Evolutionary conservation across 2,888 invertebrate species (phyloP).

Genomic region (Ceriagrion tenellum): DNA sequence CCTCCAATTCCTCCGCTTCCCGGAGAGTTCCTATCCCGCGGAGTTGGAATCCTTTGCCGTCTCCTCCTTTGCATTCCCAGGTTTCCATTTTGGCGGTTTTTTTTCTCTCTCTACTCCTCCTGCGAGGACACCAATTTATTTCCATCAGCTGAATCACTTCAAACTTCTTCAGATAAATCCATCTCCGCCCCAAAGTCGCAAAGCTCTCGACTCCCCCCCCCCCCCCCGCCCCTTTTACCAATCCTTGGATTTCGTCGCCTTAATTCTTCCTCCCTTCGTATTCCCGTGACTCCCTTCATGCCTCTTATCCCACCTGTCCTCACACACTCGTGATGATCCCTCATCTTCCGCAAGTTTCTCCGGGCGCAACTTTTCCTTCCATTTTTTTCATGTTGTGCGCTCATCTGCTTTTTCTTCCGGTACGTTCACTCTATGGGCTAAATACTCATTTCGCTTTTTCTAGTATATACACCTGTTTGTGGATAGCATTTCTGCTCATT

Average conservation of each 20-base stretch:
- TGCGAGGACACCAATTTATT: conserved; percentile 17
- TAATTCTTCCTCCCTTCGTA: background rate
- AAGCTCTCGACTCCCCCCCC: background rate
- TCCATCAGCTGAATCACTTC: conserved; percentile 35
- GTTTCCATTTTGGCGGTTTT: background rate
- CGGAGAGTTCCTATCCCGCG: background rate
- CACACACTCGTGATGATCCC: background rate
- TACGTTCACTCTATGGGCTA: background rate
- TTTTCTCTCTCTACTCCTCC: background rate
- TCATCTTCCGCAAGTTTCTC: background rate
- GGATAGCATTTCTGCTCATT: no score
- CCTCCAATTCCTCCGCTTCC: background rate
- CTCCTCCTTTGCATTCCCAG: background rate
- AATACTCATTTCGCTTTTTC: background rate
- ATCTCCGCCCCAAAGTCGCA: background rate
- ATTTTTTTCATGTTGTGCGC: background rate
- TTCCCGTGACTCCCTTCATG: background rate
- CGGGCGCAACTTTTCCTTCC: background rate
- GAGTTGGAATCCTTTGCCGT: background rate
- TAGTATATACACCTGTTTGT: no score
- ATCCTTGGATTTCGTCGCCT: background rate
- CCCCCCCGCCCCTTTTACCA: no score
- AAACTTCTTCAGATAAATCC: conserved; percentile 31
- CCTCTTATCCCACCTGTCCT: background rate
- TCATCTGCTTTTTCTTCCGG: background rate